Evolutionary conservation across 2,113 vertebrate species (phyloP), one percentile per base, ranked within the genome.

Genomic region (Podocnemis expansa): DNA sequence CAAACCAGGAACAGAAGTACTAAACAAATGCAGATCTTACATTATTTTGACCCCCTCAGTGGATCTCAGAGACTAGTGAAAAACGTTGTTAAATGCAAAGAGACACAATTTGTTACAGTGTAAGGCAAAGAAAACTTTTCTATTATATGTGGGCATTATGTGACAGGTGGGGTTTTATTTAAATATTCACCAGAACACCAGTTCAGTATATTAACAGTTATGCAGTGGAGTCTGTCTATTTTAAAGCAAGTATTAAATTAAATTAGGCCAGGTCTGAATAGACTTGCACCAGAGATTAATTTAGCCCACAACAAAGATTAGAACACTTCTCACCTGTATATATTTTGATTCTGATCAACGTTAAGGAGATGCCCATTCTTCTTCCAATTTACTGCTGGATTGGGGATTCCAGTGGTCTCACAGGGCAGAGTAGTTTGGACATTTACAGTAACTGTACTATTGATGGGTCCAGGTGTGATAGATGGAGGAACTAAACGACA

Each of bases 321-420:
- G 54, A 93, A 31, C 17, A 75, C 8, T 29, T 60, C 87, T 97
- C 96, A 99, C 99, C 99, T 99, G 98, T 99, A 99, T 60, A 98
- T 98, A 97, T 99, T 99, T 97, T 99, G 99, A 96, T 99, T 99
- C 96, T 99, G 99, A 96, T 99, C 99, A 89, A 99, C 97, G 95
- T 97, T 99, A 94, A 99, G 98, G 86, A 96, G 87, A 27, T 96
- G 98, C 1, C 98, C 98, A 41, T 99, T 98, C 97, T 99, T 99
- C 2, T 94, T 99, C 99, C 99, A 99, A 75, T 47, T 98, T 94
- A 99, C 52, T 8, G 95, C 94, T 82, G 99, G 99, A 93, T 98
- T 99, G 78, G 99, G 99, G 83, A 99, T 99, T 70, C 99, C 99
- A 2, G 98, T 97, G 79, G 98, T 98, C 95, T 99, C 99, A 84